Evolutionary conservation across 2,888 invertebrate species (phyloP).

Genomic region (Formica aserva): DNA sequence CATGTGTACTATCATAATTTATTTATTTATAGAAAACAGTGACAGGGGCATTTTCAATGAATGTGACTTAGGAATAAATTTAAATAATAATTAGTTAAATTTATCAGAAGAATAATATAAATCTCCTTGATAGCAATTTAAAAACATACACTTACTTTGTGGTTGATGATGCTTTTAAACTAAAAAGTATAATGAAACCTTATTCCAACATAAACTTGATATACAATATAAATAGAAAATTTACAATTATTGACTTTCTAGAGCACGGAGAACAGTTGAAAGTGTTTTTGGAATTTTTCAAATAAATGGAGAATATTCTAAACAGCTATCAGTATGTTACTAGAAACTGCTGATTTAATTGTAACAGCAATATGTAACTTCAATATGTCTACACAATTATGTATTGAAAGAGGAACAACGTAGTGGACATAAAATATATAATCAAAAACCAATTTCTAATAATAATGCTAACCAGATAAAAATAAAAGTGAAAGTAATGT

Average conservation of each 20-base stretch:
- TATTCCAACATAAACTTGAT: conserved; percentile 25
- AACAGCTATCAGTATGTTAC: background rate
- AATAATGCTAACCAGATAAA: background rate
- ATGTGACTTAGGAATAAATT: background rate
- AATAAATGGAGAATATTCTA: conserved; percentile 29
- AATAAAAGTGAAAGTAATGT: background rate
- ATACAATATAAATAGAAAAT: conserved; percentile 30
- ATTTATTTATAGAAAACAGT: conserved; percentile 1
- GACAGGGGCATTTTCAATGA: conserved; percentile 1
- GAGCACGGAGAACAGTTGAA: conserved; percentile 26
- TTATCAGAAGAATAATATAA: background rate
- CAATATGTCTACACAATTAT: background rate
- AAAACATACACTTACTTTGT: background rate
- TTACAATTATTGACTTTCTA: conserved; percentile 38
- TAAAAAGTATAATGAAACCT: conserved; percentile 23
- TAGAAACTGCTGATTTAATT: background rate
- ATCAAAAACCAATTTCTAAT: background rate
- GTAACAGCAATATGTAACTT: background rate
- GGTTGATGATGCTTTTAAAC: conserved; percentile 24
- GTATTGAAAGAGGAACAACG: background rate
- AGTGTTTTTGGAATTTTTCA: conserved; percentile 41
- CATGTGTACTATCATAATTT: conserved; percentile 11
- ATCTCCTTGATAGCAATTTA: background rate
- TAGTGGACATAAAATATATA: background rate
- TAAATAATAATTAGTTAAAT: conserved; percentile 12